These are phyloP conservation scores for Eulemur rufifrons DNA, from an alignment of 2,113 vertebrate genomes.

Conservation along the genomic window DNA sequence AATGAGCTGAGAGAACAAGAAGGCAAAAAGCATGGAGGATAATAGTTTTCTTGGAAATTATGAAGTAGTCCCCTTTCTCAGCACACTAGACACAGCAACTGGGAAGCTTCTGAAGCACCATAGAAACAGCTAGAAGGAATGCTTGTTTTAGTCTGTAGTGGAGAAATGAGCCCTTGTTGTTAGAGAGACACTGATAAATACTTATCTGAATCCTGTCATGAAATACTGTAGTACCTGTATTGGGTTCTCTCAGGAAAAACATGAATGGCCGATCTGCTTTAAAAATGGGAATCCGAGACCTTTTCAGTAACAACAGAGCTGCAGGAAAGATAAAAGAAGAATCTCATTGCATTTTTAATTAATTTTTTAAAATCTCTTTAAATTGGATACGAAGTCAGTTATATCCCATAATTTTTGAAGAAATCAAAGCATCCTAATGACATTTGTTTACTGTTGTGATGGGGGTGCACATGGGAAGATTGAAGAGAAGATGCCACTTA, in stretches of 20 bases:
- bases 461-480: slow-evolving; percentile 41
- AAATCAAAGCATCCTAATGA: neutral
- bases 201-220: neutral
- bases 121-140: slow-evolving; percentile 20
- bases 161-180: neutral
- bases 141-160: neutral
- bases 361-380: neutral
- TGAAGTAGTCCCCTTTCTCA: neutral
- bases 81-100: neutral
- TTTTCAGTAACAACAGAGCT: slow-evolving; percentile 93
- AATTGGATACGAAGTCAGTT: neutral
- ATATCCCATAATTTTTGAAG: neutral
- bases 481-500: neutral
- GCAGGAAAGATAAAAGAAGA: slow-evolving; percentile 49
- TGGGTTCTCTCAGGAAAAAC: slow-evolving; percentile 89
- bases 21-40: neutral
- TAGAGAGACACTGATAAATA: neutral
- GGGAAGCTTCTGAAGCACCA: neutral
- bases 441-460: neutral
- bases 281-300: slow-evolving; percentile 90
- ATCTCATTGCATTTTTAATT: slow-evolving; percentile 14
- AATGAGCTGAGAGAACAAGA: neutral
- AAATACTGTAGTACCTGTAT: slow-evolving; percentile 85
- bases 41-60: neutral
- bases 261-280: slow-evolving; percentile 93